Evolutionary conservation across 2,888 invertebrate genomes (phyloP).

Genomic region (Macrosiphum euphorbiae): DNA sequence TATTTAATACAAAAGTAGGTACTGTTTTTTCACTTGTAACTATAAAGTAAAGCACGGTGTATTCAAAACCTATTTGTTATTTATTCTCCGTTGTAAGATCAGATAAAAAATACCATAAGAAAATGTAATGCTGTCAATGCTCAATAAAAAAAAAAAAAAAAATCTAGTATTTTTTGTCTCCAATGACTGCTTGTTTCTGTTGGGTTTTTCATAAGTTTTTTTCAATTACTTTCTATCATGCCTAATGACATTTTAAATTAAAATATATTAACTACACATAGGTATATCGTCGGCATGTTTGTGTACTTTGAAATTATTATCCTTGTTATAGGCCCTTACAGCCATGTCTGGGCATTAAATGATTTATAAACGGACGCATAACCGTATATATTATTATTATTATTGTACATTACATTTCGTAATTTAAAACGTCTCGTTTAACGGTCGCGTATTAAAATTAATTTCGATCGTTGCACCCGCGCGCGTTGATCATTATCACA

Average conservation of each 20-base stretch:
- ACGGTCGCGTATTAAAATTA: not conserved
- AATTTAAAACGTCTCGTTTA: not conserved
- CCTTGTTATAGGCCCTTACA: not conserved
- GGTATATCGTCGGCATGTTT: not conserved
- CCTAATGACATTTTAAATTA: not conserved
- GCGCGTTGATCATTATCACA: not conserved
- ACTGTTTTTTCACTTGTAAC: not conserved
- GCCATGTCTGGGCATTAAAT: not conserved
- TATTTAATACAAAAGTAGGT: not conserved
- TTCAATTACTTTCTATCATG: not conserved
- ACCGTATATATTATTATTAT: not conserved
- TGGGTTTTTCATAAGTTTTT: not conserved
- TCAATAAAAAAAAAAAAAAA: not conserved
- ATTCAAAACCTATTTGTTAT: not conserved
- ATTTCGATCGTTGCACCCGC: constrained; percentile 18
- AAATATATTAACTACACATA: not conserved
- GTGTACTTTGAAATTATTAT: not conserved
- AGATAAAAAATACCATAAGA: not conserved
- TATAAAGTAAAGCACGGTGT: not conserved
- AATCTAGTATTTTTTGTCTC: not conserved
- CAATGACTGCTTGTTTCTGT: not conserved
- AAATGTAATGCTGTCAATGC: not conserved
- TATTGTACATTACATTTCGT: not conserved
- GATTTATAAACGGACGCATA: not conserved
- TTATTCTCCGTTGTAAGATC: not conserved